Evolutionary conservation across 2,113 vertebrate genomes (phyloP).

Genomic region (Saguinus midas): DNA sequence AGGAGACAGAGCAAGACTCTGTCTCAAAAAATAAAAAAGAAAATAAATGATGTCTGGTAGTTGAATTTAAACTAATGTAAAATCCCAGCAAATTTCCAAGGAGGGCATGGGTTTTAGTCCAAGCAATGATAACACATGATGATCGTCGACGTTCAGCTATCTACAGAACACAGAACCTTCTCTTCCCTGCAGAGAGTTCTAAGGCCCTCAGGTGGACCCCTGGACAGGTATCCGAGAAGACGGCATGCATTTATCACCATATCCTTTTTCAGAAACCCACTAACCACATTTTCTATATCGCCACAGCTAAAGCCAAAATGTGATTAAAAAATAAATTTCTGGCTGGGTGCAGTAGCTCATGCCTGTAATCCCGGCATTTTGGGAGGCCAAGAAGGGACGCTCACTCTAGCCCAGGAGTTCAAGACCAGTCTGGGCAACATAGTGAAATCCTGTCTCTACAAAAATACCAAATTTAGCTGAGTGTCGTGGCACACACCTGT

Average conservation of each 20-base stretch:
- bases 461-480: too few species aligned
- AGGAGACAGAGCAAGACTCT: too few species aligned
- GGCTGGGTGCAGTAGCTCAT: too few species aligned
- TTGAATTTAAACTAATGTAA: not conserved
- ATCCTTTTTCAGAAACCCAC: not conserved
- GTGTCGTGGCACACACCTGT: too few species aligned
- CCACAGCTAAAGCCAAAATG: not conserved
- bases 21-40: too few species aligned
- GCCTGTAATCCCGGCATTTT: too few species aligned
- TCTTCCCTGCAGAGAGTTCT: not conserved
- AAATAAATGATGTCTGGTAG: not conserved
- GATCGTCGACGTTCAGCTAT: fast-evolving
- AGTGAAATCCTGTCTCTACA: too few species aligned
- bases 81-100: not conserved
- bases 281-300: not conserved
- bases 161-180: fast-evolving
- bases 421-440: too few species aligned
- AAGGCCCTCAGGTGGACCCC: not conserved
- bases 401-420: too few species aligned
- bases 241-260: not conserved
- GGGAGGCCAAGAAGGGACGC: too few species aligned
- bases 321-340: not conserved
- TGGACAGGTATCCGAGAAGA: not conserved
- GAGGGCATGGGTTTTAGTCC: not conserved
- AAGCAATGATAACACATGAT: fast-evolving